phyloP scores from a whole-genome alignment of 2,797 vertebrate genomes.

The Luscinia luscinia region DNA sequence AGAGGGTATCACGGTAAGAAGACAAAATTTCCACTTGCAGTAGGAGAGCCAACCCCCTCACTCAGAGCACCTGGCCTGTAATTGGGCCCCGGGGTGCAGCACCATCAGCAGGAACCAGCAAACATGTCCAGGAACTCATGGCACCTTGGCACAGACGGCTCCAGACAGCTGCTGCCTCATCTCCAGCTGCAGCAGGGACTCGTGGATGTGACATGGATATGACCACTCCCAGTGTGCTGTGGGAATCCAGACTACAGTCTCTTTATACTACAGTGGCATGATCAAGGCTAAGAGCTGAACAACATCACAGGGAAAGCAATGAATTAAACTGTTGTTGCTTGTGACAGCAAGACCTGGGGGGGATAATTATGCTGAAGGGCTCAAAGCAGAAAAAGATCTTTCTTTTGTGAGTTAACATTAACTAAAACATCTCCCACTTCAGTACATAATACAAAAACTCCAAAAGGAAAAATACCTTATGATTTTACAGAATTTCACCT shows the following conservation, averaged over 20 bases:
- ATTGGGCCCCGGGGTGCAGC: neutral
- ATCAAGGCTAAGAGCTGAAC: neutral
- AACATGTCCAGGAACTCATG: accelerated
- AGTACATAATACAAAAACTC: neutral
- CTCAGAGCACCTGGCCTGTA: neutral
- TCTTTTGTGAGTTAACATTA: neutral
- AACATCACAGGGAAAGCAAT: neutral
- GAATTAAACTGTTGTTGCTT: neutral
- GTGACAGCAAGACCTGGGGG: neutral
- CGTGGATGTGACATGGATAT: accelerated
- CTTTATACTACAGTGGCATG: neutral
- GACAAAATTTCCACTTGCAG: neutral
- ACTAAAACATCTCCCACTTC: neutral
- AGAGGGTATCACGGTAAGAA: neutral
- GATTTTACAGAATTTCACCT: neutral
- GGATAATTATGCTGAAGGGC: neutral
- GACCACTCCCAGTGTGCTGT: neutral
- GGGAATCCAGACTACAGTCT: neutral
- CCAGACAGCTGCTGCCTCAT: neutral
- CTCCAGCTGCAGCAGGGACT: neutral
- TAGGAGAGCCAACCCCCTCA: neutral
- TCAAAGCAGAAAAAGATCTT: neutral
- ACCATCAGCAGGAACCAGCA: neutral
- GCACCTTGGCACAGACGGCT: neutral
- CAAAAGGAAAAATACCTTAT: neutral